These are phyloP conservation scores for Periophthalmus magnuspinnatus DNA, from an alignment of 2,797 vertebrate genomes.

Conservation along the genomic window DNA sequence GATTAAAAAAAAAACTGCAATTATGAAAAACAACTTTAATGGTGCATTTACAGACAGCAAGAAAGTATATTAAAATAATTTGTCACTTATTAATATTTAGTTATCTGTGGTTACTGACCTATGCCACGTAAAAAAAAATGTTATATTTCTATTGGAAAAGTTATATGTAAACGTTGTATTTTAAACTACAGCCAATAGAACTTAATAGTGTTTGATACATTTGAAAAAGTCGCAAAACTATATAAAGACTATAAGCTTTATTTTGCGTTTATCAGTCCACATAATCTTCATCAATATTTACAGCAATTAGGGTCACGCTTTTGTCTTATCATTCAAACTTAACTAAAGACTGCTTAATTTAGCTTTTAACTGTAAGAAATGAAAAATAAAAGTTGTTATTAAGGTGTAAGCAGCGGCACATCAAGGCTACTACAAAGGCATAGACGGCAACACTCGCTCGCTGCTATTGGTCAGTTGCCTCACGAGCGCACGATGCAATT, in stretches of 20 bases:
- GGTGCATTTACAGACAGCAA: background rate
- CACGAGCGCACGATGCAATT: constrained; percentile 7
- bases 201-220: too few relatives aligned
- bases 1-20: background rate
- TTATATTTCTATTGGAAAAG: background rate
- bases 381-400: background rate
- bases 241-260: too few relatives aligned
- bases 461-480: constrained; percentile 7
- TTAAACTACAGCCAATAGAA: background rate
- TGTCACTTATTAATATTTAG: background rate
- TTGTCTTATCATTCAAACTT: too few relatives aligned
- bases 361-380: background rate
- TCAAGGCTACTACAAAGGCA: background rate
- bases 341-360: too few relatives aligned
- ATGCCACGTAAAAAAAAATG: background rate
- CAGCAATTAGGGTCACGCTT: background rate
- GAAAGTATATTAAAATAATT: background rate
- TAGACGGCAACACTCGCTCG: background rate
- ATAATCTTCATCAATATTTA: too few relatives aligned
- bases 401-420: too few relatives aligned
- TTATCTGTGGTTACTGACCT: too few relatives aligned
- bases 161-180: background rate
- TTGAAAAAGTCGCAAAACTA: too few relatives aligned
- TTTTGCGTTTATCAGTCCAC: too few relatives aligned
- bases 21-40: background rate